phyloP scores from a whole-genome alignment of 1,140 invertebrate genomes.

The Hycleus cichorii region DNA sequence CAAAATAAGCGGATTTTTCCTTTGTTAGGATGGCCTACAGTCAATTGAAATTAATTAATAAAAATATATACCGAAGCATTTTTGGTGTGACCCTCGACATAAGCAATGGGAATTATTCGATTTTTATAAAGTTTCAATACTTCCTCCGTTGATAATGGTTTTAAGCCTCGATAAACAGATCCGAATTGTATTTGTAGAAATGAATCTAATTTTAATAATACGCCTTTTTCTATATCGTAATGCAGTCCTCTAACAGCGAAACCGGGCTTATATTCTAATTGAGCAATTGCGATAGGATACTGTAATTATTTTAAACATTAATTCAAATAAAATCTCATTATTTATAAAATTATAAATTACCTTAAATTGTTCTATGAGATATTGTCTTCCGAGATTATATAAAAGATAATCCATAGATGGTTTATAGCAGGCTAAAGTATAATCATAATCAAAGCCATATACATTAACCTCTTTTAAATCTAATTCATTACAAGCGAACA shows the following conservation, averaged over 20 bases:
- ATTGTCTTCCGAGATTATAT: conserved; percentile 83
- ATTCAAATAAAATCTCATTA: not conserved
- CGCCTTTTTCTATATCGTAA: conserved; percentile 92
- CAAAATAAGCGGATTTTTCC: too few relatives aligned
- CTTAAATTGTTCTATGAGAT: conserved; percentile 81
- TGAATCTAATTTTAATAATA: conserved; percentile 92
- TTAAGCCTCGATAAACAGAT: conserved; percentile 84
- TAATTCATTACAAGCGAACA: conserved; percentile 97
- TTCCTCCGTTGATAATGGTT: conserved; percentile 74
- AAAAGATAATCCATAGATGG: conserved; percentile 83
- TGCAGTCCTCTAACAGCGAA: conserved; percentile 92
- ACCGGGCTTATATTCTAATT: conserved; percentile 76
- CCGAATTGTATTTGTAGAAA: conserved; percentile 95
- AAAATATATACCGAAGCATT: conserved; percentile 27
- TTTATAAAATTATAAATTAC: conserved; percentile 45
- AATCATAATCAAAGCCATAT: conserved; percentile 99
- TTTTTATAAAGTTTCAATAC: conserved; percentile 82
- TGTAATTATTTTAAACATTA: conserved; percentile 44
- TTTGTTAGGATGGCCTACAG: too few relatives aligned
- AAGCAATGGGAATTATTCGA: conserved; percentile 72
- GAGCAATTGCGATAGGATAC: conserved; percentile 83
- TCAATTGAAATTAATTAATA: not conserved
- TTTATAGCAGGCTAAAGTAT: conserved; percentile 94
- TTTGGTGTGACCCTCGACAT: conserved; percentile 60
- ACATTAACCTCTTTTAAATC: conserved; percentile 86